Evolutionary conservation across 2,113 vertebrate genomes (phyloP).

Genomic region (Fukomys damarensis): DNA sequence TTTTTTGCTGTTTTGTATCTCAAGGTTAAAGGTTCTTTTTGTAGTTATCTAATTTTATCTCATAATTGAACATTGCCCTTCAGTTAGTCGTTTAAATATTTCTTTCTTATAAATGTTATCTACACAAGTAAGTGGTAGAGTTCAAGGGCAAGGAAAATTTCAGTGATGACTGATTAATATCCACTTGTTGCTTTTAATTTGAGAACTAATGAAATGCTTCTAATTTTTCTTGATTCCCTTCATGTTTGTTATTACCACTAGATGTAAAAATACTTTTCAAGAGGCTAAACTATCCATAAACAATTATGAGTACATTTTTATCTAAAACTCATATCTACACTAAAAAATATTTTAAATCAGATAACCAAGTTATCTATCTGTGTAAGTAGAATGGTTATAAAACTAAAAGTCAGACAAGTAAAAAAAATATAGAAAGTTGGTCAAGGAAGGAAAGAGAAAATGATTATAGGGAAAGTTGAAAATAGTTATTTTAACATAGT

Average conservation of each 20-base stretch:
- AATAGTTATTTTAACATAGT: background rate
- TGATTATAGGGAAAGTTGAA: background rate
- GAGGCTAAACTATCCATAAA: background rate
- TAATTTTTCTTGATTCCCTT: constrained; percentile 14
- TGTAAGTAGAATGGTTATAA: background rate
- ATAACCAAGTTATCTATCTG: background rate
- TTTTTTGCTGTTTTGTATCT: background rate
- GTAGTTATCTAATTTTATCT: background rate
- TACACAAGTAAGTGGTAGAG: background rate
- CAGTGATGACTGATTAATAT: background rate
- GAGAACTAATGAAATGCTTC: background rate
- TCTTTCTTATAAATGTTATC: background rate
- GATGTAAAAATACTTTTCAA: background rate
- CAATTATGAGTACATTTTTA: background rate
- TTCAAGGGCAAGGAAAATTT: constrained; percentile 1
- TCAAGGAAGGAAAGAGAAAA: background rate
- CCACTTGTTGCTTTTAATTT: constrained; percentile 41
- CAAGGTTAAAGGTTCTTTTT: background rate
- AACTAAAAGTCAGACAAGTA: background rate
- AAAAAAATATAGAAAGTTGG: background rate
- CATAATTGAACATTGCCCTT: background rate
- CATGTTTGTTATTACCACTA: background rate
- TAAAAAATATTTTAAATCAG: background rate
- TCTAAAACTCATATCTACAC: background rate
- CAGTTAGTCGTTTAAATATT: background rate